Evolutionary conservation across 1,140 invertebrate species (phyloP), one percentile per base, ranked within the genome.

Genomic region (Drosophila melanica): DNA sequence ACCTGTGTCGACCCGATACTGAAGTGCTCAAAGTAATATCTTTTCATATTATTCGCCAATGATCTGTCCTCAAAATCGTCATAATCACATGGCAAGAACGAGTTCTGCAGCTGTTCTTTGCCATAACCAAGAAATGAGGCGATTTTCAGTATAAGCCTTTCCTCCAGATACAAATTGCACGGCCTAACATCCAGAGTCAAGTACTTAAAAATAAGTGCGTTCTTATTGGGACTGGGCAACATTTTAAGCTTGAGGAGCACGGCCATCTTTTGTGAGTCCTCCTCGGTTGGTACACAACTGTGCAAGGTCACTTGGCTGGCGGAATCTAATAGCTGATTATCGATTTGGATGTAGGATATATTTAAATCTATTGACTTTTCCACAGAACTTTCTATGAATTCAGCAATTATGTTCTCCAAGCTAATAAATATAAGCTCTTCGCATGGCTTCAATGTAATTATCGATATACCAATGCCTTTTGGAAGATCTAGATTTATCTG

Each of bases 1-100:
- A 91, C 90, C 81, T 91, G 95, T 90, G 95, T 96, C 1, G 97
- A 94, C 23, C 95, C 94, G 30, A 98, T 93, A 92, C 96, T 96
- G 44, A 99, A 93, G 11, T 95, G 94, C 30, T 96, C 97, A 93
- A 99, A 98, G 92, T 99, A 99, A 92, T 97, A 98, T 76, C 96
- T 92, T 67, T 95, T 96, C 27, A 96, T 95, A 92, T 97, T 95
- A 11, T 96, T 94, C 10, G 97, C 95, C 10, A 96, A 95, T 0
- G 96, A 95, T 89, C 96, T 95, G n/a, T 95, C 95, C 11, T 97
- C 93, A 71, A 96, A 94, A 81, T 95, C 82, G 7, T 84, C 74
- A 39, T 79, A 79, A n/a, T 82, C 75, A 27, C 65, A 73, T 6
- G 85, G 79, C 7, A 87, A 41, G 27, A 73, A 82, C 20, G 77